phyloP scores from a whole-genome alignment of 2,113 vertebrate genomes.

The Butorides virescens region DNA sequence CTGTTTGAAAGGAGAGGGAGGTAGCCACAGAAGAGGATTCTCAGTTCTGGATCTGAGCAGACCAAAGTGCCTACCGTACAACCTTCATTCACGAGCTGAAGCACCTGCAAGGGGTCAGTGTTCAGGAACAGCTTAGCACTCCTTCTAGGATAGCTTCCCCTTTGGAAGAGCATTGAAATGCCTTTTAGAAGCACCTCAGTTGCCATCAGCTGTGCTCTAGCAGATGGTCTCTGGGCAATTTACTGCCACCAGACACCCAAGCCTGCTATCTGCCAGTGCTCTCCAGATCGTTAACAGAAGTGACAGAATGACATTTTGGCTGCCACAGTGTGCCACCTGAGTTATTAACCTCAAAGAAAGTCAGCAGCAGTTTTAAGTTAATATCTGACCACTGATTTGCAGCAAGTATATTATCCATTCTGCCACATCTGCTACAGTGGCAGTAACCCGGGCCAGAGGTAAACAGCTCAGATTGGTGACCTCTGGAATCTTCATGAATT shows the following conservation, averaged over 20 bases:
- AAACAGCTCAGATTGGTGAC: not conserved
- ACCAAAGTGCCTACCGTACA: not conserved
- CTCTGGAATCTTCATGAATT: not conserved
- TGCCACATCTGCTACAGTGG: not conserved
- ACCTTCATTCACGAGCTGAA: not conserved
- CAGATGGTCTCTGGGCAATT: not conserved
- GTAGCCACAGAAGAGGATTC: not conserved
- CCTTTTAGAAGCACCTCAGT: not conserved
- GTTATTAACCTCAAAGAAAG: conserved; percentile 1
- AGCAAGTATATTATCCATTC: not conserved
- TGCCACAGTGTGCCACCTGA: not conserved
- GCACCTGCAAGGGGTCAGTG: not conserved
- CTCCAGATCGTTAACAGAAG: not conserved
- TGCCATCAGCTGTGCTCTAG: not conserved
- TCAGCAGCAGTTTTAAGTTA: not conserved
- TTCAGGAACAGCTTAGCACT: not conserved
- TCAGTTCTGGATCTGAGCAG: not conserved
- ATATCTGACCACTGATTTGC: not conserved
- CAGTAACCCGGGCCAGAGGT: not conserved
- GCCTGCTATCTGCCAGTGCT: not conserved
- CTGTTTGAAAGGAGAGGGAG: not conserved
- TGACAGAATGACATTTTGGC: not conserved
- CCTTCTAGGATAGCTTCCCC: not conserved
- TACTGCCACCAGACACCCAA: not conserved
- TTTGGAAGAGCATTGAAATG: not conserved